These are phyloP conservation scores for Oenanthe melanoleuca DNA, from an alignment of 2,113 vertebrate species.

Conservation along the genomic window DNA sequence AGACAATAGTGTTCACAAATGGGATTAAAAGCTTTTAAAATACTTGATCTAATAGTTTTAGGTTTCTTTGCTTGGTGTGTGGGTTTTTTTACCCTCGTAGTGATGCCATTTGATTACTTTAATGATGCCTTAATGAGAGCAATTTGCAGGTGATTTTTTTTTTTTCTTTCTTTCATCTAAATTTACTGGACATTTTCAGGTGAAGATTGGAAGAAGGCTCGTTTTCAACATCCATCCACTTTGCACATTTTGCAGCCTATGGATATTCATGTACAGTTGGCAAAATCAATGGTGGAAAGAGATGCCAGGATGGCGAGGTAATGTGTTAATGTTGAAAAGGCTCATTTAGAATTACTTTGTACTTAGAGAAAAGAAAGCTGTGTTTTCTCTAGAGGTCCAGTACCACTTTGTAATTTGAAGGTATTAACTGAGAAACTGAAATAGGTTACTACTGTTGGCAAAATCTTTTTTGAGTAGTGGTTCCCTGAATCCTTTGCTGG, in stretches of 20 bases:
- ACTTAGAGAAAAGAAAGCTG: background rate
- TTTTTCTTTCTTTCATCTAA: background rate
- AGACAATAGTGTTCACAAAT: background rate
- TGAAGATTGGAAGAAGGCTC: slow-evolving; percentile 87
- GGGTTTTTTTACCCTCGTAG: background rate
- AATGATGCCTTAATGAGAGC: background rate
- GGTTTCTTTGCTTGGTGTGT: background rate
- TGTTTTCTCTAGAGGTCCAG: background rate
- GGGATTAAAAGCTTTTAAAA: background rate
- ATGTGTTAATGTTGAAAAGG: background rate
- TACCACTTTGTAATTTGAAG: background rate
- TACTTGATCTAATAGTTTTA: background rate
- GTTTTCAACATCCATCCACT: slow-evolving; percentile 81
- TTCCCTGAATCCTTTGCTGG: background rate
- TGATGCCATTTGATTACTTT: background rate
- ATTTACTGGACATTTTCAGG: slow-evolving; percentile 69
- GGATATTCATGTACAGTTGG: slow-evolving; percentile 89
- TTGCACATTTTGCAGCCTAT: slow-evolving; percentile 91
- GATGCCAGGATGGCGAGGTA: slow-evolving; percentile 93
- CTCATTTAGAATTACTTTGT: background rate
- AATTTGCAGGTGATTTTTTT: background rate
- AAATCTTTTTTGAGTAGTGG: background rate
- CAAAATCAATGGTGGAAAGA: slow-evolving; percentile 94
- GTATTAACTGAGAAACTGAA: background rate
- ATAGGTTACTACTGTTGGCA: background rate